Evolutionary conservation across 2,888 invertebrate species (phyloP).

Genomic region (Octonoba sinensis): DNA sequence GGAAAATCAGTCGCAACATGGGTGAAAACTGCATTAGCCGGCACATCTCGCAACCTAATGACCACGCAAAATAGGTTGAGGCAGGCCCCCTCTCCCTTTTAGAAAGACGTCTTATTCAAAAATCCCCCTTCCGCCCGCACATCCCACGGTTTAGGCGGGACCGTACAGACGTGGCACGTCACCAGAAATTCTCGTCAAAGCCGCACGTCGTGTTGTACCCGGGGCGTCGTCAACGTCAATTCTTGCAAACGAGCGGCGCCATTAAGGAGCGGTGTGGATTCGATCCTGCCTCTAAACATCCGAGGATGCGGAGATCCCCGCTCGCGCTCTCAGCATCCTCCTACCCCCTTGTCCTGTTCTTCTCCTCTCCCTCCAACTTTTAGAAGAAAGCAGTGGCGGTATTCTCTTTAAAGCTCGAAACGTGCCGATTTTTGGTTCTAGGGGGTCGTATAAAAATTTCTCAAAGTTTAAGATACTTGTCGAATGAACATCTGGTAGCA

Average conservation of each 20-base stretch:
- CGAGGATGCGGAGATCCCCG: neutral
- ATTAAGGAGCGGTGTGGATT: slow-evolving; percentile 12
- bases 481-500: too few species aligned
- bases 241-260: slow-evolving; percentile 41
- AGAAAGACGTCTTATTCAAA: slow-evolving; percentile 2
- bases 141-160: slow-evolving; percentile 4
- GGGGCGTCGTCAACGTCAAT: slow-evolving; percentile 21
- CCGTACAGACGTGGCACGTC: slow-evolving; percentile 15
- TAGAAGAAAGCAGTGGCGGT: neutral
- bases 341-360: too few species aligned
- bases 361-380: neutral
- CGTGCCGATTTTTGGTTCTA: too few species aligned
- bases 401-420: too few species aligned
- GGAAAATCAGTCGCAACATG: too few species aligned
- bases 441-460: too few species aligned
- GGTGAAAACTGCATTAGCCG: too few species aligned
- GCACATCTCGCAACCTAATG: neutral
- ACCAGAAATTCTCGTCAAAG: slow-evolving; percentile 18
- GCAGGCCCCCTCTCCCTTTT: neutral
- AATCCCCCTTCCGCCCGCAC: neutral
- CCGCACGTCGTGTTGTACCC: slow-evolving; percentile 25
- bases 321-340: too few species aligned
- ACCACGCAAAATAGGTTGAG: neutral
- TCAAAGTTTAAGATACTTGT: too few species aligned
- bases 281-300: slow-evolving; percentile 7